Evolutionary conservation across 1,140 invertebrate species (phyloP), one percentile per base, ranked within the genome.

Genomic region (Drosophila neocordata): DNA sequence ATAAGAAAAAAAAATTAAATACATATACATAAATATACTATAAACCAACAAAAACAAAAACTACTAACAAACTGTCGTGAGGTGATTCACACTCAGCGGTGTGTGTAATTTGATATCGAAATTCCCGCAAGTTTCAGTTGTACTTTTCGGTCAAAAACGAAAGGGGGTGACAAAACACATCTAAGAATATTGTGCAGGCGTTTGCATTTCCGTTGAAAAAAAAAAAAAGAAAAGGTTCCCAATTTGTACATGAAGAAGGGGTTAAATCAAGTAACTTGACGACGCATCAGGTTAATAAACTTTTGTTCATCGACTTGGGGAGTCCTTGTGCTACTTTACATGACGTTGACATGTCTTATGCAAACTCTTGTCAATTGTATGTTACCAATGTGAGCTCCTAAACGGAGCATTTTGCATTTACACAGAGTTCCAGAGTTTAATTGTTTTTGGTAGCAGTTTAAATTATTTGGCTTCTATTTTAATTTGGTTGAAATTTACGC

Each of bases 211-310:
- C 82, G 72, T 62, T 65, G 61, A 60, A 69, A 35, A 31, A 7
- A 31, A 31, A 44, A 69, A 48, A 31, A 44, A 66, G 35, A 51
- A 64, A 53, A 65, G 53, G 58, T 64, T 69, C 60, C 69, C 22
- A 59, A 18, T 48, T 72, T 74, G 44, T 2, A 59, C 8, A 12
- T 12, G 8, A 12, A 7, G 11, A 31, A 38, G 65, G 73, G 65
- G 78, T 68, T 80, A 69, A 78, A 60, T 53, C 53, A 27, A 41
- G 81, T 84, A 84, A 85, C 81, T 76, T 70, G 81, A 84, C 73
- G 78, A 84, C 69, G 78, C 79, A 13, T 48, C 69, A 87, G 81
- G 81, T 85, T 85, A 85, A 78, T 85, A 82, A 78, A 87, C 81
- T 57, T 69, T 44, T 66, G 62, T 65, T 5, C 27, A 31, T 4